phyloP scores from a whole-genome alignment of 2,888 invertebrate genomes.

The Drosophila maculinotata region DNA sequence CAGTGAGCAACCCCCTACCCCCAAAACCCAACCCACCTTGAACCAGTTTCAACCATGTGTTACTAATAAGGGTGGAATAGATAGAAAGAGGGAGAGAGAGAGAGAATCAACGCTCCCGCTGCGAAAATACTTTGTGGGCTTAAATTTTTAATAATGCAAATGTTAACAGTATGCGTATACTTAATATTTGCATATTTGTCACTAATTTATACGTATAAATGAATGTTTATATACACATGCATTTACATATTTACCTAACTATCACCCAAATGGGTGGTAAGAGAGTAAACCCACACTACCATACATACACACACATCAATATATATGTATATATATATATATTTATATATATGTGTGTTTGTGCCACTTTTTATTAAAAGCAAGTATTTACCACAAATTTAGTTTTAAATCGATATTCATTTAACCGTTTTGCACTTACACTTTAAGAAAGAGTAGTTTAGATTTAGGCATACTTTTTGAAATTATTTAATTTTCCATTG shows the following conservation, averaged over 20 bases:
- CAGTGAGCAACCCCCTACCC: not conserved
- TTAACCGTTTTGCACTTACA: constrained; percentile 8
- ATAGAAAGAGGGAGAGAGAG: constrained; percentile 7
- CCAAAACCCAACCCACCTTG: constrained; percentile 28
- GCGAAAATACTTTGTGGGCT: not conserved
- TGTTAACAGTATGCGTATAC: not conserved
- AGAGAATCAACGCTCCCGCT: not conserved
- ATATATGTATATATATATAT: not conserved
- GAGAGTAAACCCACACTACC: not conserved
- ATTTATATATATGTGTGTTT: not conserved
- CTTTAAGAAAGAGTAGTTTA: not conserved
- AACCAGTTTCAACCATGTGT: constrained; percentile 42
- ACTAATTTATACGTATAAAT: not conserved
- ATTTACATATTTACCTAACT: not conserved
- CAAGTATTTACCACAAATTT: not conserved
- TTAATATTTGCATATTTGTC: too few species aligned
- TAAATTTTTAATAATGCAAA: constrained; percentile 3
- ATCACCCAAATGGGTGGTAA: not conserved
- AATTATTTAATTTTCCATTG: not conserved
- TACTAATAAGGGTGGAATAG: constrained; percentile 52
- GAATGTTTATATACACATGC: not conserved
- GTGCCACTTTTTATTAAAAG: constrained; percentile 5
- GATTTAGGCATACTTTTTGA: constrained; percentile 7
- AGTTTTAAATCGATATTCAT: not conserved
- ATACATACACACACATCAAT: not conserved